These are phyloP conservation scores for Drosophila tanythrix DNA, from an alignment of 2,888 invertebrate genomes.

Conservation along the genomic window DNA sequence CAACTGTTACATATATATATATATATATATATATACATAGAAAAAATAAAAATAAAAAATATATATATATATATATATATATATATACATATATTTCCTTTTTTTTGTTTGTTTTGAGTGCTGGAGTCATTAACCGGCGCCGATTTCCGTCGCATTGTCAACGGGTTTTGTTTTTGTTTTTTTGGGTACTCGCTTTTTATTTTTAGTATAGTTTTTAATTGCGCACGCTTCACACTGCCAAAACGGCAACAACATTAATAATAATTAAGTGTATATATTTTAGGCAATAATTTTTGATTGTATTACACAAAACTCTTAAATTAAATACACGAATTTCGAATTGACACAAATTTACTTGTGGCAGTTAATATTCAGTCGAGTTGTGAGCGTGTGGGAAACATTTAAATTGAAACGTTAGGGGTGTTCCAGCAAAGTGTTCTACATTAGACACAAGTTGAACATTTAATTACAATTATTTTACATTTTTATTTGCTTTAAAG, in stretches of 20 bases:
- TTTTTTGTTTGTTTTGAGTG: conserved; percentile 7
- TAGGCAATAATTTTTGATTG: conserved; percentile 13
- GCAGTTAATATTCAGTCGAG: conserved; percentile 5
- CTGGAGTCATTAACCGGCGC: conserved; percentile 60
- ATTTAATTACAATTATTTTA: conserved; percentile 24
- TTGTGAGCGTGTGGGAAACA: conserved; percentile 18
- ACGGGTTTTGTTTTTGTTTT: conserved; percentile 48
- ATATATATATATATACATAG: background rate
- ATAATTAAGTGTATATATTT: conserved; percentile 46
- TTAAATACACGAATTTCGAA: conserved; percentile 52
- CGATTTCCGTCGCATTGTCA: conserved; percentile 64
- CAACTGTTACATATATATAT: background rate
- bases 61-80: no score
- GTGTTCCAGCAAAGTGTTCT: conserved; percentile 28
- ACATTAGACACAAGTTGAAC: conserved; percentile 12
- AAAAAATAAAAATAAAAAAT: no score
- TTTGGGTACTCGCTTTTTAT: conserved; percentile 4
- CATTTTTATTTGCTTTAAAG: background rate
- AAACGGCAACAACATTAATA: conserved; percentile 34
- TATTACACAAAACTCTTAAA: conserved; percentile 44
- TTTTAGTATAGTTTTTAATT: conserved; percentile 40
- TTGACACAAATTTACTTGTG: conserved; percentile 38
- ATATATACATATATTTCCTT: background rate
- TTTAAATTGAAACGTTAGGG: conserved; percentile 7
- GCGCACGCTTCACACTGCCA: conserved; percentile 35